Percentiles rank a stretch among this genome's conserved stretches.
Conservation (phyloP, 2,113 vertebrate species). For the Upupa epops region DNA sequence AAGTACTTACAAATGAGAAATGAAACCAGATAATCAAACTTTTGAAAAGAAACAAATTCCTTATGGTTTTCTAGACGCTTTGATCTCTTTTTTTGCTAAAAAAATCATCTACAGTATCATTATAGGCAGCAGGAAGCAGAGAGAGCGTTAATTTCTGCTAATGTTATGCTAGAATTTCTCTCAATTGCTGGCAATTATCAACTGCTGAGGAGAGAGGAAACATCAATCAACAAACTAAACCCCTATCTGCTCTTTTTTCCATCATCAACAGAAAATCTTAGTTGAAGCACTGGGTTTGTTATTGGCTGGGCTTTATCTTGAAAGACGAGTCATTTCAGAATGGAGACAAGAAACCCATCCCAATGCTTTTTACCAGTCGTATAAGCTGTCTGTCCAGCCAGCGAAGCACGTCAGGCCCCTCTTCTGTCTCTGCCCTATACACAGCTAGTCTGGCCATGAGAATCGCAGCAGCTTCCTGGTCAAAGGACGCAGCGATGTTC, state of each 20-base stretch:
- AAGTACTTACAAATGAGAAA: neutral
- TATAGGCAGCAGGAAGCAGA: neutral
- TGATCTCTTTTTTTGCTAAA: neutral
- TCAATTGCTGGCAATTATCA: neutral
- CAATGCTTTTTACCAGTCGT: constrained; percentile 81
- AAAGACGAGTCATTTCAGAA: neutral
- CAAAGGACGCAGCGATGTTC: constrained; percentile 94
- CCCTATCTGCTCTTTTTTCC: neutral
- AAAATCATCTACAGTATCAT: neutral
- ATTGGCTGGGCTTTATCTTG: neutral
- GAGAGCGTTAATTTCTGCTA: neutral
- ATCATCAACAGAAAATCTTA: neutral
- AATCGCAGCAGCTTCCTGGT: constrained; percentile 95
- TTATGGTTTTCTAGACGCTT: neutral
- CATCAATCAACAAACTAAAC: neutral
- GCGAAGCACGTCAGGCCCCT: constrained; percentile 93
- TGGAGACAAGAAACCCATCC: neutral
- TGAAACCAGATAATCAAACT: neutral
- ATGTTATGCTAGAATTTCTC: neutral
- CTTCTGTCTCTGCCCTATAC: constrained; percentile 93
- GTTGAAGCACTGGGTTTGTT: neutral
- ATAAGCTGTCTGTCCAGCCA: constrained; percentile 97
- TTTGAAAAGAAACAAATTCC: neutral
- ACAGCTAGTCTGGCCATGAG: constrained; percentile 95
- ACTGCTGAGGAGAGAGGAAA: neutral